Percentiles rank a stretch among this genome's conserved stretches.
Evolutionary conservation across 2,888 invertebrate genomes (phyloP).

Genomic region (Rotaria sp.): DNA sequence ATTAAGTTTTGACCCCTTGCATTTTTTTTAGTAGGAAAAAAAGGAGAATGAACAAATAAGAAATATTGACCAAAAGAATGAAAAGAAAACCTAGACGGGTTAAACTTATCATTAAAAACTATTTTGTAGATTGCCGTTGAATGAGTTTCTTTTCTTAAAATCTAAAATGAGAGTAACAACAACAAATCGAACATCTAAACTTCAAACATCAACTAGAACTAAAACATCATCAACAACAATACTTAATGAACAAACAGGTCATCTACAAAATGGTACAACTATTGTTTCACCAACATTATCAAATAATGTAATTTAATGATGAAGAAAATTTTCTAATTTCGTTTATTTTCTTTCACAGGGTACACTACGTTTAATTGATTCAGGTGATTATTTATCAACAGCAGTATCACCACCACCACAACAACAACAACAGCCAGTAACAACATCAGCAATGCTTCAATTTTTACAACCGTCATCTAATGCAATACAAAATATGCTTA

Average conservation of each 20-base stretch:
- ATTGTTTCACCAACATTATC: background rate
- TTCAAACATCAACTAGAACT: background rate
- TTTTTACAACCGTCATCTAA: conserved; percentile 1
- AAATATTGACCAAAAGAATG: conserved; percentile 9
- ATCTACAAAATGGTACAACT: background rate
- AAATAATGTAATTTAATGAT: background rate
- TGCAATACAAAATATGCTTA: conserved; percentile 31
- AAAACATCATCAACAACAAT: conserved; percentile 11
- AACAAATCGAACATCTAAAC: conserved; percentile 14
- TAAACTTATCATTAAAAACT: background rate
- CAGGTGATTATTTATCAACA: background rate
- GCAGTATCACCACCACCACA: background rate
- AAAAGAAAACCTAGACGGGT: background rate
- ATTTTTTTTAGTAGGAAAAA: background rate
- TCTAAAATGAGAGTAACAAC: conserved; percentile 26
- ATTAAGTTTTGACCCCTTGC: background rate
- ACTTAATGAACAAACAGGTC: background rate
- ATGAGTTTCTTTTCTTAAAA: conserved; percentile 12
- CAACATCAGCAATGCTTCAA: conserved; percentile 8
- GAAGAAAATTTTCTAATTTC: background rate
- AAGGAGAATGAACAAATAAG: background rate
- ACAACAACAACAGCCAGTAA: background rate
- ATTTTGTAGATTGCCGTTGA: conserved; percentile 5
- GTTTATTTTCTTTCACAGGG: background rate
- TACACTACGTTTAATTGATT: conserved; percentile 19